Percentiles rank a stretch among this genome's conserved stretches.
phyloP scores from a whole-genome alignment of 2,113 vertebrate species.

The Dryoscopus gambensis region DNA sequence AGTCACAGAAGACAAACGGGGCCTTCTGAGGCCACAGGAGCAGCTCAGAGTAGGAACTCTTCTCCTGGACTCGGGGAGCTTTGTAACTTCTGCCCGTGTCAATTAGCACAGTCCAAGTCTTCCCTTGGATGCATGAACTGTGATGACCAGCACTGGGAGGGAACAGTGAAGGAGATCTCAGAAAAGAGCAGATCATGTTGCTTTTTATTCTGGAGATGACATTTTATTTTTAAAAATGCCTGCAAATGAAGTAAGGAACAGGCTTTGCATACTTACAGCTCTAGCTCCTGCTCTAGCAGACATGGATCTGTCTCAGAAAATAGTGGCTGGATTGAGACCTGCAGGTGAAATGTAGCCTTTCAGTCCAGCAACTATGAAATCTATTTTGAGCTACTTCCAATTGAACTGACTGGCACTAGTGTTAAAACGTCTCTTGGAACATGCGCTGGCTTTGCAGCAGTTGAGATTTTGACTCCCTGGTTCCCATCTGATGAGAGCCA shows the following conservation, averaged over 20 bases:
- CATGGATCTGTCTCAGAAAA: background rate
- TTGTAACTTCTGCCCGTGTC: background rate
- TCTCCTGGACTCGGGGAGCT: background rate
- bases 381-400: conserved; percentile 55
- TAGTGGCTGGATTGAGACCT: background rate
- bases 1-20: background rate
- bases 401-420: conserved; percentile 35
- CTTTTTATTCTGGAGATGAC: conserved; percentile 8
- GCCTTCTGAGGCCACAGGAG: background rate
- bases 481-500: background rate
- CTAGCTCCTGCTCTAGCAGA: background rate
- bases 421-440: conserved; percentile 24
- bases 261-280: background rate
- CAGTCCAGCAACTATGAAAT: background rate
- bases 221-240: conserved; percentile 9
- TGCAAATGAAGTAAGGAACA: background rate
- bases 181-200: conserved; percentile 8
- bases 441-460: conserved; percentile 26
- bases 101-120: background rate
- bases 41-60: background rate
- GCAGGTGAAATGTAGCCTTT: background rate
- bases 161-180: conserved; percentile 9
- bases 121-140: background rate
- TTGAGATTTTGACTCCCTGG: conserved; percentile 34
- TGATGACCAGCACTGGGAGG: background rate